Evolutionary conservation across 2,113 vertebrate genomes (phyloP), one percentile per base, ranked within the genome.

Genomic region (Junco hyemalis): DNA sequence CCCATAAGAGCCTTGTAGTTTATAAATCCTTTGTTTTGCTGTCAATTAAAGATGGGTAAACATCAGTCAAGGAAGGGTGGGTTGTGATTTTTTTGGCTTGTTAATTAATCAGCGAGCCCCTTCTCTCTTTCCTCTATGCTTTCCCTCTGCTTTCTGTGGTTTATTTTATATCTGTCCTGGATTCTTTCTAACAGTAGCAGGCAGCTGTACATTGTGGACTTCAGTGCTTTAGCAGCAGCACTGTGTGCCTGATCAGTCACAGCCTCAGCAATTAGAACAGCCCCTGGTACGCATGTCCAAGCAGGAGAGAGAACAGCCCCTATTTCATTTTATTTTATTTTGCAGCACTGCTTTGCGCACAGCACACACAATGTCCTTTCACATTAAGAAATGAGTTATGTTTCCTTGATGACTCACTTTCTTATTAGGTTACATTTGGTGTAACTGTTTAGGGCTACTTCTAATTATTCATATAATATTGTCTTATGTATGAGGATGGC

Each of bases 311-410:
- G 79, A 92, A 90, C 0, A 16, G 88, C 26, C 29, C 73, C 57
- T 42, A 42, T 87, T 96, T 96, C 2, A 53, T 82, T 86, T 89
- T 3, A 64, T 59, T 93, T 96, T 81, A 53, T 87, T 96, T 96
- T 81, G 88, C 69, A 85, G 91, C 14, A 2, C 79, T 69, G 71
- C 82, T 92, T 92, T 95, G 92, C 78, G 83, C 88, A 33, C 33
- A 24, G 93, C 65, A 59, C 80, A 89, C 96, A 95, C 84, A 89
- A 90, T 93, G 71, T 94, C 91, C 90, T 96, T 78, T 97, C 95
- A 88, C 97, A 94, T 97, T 85, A 95, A 97, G 95, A 97, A 97
- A 96, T 97, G 81, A 96, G 95, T 96, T 97, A 96, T 33, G 80
- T 97, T 96, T 97, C 92, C 93, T 93, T 93, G 95, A 96, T 96